Conservation (phyloP, 2,113 vertebrate species). For the Thunnus thynnus region DNA sequence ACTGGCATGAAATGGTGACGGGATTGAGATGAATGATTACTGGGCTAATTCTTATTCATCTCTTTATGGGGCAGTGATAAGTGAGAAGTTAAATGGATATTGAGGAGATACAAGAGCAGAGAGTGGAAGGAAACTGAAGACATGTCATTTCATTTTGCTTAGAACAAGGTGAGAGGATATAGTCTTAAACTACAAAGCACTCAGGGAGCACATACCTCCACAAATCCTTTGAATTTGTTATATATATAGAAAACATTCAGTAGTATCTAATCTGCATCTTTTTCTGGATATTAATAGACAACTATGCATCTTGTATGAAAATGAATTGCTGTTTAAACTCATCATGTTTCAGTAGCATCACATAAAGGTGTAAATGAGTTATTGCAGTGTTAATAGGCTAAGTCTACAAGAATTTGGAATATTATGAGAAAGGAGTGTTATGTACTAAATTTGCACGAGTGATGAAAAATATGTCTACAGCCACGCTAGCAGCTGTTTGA, state of each 20-base stretch:
- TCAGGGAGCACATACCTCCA: neutral
- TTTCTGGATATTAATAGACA: neutral
- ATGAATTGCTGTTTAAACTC: too few relatives aligned
- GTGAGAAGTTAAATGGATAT: conserved; percentile 72
- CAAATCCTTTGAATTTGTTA: neutral
- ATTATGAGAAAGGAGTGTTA: neutral
- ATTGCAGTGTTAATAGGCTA: too few relatives aligned
- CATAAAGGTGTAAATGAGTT: too few relatives aligned
- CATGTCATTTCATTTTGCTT: conserved; percentile 54
- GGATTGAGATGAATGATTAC: conserved; percentile 78
- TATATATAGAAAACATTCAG: neutral
- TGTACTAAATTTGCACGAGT: too few relatives aligned
- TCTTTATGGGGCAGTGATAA: conserved; percentile 70
- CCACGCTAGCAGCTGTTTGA: too few relatives aligned
- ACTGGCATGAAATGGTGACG: conserved; percentile 67
- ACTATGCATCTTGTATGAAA: too few relatives aligned
- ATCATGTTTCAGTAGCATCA: too few relatives aligned
- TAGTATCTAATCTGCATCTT: neutral
- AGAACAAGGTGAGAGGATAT: conserved; percentile 47
- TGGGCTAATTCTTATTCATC: conserved; percentile 73
- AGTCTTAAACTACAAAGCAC: conserved; percentile 22
- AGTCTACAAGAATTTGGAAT: neutral
- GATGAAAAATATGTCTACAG: too few relatives aligned
- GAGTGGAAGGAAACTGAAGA: conserved; percentile 50
- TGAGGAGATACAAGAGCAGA: conserved; percentile 43